These are phyloP conservation scores for Pituophis catenifer DNA, from an alignment of 2,113 vertebrate genomes.

Conservation along the genomic window DNA sequence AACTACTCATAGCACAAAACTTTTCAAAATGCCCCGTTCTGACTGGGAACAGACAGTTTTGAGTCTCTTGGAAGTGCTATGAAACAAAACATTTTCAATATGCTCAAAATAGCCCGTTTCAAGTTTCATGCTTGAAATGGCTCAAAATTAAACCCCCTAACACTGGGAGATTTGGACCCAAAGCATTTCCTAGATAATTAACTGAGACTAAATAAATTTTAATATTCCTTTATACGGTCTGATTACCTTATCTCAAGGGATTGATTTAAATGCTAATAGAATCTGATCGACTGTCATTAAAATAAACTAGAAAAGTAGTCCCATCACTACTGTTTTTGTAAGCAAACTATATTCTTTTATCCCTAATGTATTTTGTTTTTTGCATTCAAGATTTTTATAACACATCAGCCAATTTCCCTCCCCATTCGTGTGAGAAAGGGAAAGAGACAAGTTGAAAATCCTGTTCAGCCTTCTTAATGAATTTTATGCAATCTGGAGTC, in stretches of 20 bases:
- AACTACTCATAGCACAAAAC: background rate
- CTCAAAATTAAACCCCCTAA: background rate
- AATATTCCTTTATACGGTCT: constrained; percentile 35
- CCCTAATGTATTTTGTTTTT: background rate
- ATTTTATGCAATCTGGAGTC: constrained; percentile 20
- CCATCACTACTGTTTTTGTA: background rate
- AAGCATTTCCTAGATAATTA: constrained; percentile 27
- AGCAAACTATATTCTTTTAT: background rate
- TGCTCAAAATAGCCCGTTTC: background rate
- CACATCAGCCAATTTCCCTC: background rate
- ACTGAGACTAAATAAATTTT: constrained; percentile 32
- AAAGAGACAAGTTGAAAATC: background rate
- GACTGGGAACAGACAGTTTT: background rate
- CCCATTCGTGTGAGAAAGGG: background rate
- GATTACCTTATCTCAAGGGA: constrained; percentile 9
- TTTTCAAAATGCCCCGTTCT: background rate
- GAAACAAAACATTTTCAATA: background rate
- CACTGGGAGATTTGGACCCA: background rate
- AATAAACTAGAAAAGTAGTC: constrained; percentile 28
- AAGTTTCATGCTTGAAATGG: background rate
- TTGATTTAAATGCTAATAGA: constrained; percentile 23
- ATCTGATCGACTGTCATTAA: constrained; percentile 31
- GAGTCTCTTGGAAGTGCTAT: background rate
- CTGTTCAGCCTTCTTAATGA: constrained; percentile 7
- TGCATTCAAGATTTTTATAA: background rate